phyloP scores from a whole-genome alignment of 2,797 vertebrate genomes.

The Lepidocolaptes lacrymiger region DNA sequence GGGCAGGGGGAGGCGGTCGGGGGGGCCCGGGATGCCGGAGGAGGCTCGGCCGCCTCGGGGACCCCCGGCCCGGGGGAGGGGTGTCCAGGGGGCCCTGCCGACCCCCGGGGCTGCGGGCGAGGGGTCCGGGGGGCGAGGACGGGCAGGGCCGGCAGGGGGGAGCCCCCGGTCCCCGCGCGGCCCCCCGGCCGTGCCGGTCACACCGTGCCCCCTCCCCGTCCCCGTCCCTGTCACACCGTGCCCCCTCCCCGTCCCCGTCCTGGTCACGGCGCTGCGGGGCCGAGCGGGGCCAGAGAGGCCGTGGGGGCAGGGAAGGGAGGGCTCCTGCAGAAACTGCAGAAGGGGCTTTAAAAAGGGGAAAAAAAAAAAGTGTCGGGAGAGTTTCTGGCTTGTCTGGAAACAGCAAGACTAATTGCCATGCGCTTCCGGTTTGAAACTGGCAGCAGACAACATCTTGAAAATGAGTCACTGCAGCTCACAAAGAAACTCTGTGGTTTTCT shows the following conservation, averaged over 20 bases:
- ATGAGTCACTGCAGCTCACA: constrained; percentile 97
- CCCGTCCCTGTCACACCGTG: not conserved
- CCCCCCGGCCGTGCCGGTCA: not conserved
- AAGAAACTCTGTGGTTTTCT: constrained; percentile 89
- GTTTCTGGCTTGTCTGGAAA: constrained; percentile 96
- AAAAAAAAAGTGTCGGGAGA: constrained; percentile 70
- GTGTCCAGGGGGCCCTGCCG: not conserved
- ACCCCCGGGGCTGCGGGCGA: not conserved
- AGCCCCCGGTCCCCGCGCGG: not conserved
- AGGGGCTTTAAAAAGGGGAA: constrained; percentile 58
- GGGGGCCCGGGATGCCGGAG: not conserved
- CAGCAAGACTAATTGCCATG: constrained; percentile 98
- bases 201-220: not conserved
- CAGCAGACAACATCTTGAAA: constrained; percentile 98
- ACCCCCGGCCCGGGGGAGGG: not conserved
- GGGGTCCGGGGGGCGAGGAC: not conserved
- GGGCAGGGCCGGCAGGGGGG: not conserved
- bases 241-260: not conserved
- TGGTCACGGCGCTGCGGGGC: not conserved
- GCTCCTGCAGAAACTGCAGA: constrained; percentile 71
- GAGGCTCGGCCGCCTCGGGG: not conserved
- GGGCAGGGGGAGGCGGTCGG: not conserved
- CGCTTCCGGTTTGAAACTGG: constrained; percentile 98
- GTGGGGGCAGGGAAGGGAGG: not conserved
- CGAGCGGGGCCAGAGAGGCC: not conserved